Evolutionary conservation across 2,113 vertebrate species (phyloP), one percentile per base, ranked within the genome.

Genomic region (Thamnophis sirtalis): DNA sequence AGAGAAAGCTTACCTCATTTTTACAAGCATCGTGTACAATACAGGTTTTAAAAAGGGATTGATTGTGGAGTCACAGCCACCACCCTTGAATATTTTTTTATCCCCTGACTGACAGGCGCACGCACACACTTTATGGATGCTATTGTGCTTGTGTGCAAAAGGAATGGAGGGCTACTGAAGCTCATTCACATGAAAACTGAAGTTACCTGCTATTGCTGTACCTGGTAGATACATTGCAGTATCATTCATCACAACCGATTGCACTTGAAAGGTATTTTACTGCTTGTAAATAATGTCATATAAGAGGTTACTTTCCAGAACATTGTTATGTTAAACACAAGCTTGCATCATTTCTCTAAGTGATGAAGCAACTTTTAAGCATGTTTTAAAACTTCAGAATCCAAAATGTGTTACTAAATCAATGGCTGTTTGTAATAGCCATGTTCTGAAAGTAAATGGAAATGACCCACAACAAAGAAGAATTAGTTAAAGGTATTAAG

Each of bases 391-490:
- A 58, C 43, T 88, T 80, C 86, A 26, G 80, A 84, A 87, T 91
- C 68, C 85, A 88, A 85, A 38, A 80, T 48, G 28, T 86, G 84
- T 91, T 87, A 84, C 43, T 43, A 91, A 93, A 88, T 93, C 38
- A 91, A 90, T 93, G 85, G 53, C 9, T 58, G 15, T 17, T 91
- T 84, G 54, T 88, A 88, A 91, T 88, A 48, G 88, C 33, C 84
- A 50, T 90, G 58, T 49, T 53, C 63, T 93, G 24, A 63, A 84
- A 88, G 48, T 84, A 91, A 91, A 91, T 84, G 89, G 88, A 60
- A 63, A 93, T 22, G 86, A 93, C 84, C 89, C 17, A 90, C 48
- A 91, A 88, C 53, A 93, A 88, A 91, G 51, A 54, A 91, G 24
- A 60, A 51, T 53, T 86, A 90, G 55, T 58, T 50, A 88, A 93